A percentile compares a stretch with the other conserved stretches of the same genome.
Evolutionary conservation across 2,797 vertebrate species (phyloP).

Genomic region (Gallinago solitaria): DNA sequence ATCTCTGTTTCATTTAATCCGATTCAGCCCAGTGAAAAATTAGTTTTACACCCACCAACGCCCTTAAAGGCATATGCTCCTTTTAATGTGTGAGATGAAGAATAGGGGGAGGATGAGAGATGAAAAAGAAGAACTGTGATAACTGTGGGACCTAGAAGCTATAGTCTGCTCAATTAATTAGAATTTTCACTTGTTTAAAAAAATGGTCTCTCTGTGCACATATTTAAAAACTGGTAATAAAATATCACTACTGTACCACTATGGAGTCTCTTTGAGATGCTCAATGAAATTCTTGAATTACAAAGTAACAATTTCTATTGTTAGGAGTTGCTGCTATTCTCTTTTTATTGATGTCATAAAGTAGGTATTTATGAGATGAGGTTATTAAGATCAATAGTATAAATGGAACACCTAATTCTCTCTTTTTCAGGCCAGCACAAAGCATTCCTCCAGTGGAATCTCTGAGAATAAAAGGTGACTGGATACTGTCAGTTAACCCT

Average conservation of each 20-base stretch:
- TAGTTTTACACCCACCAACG: background rate
- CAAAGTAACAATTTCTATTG: slow-evolving; percentile 72
- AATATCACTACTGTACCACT: slow-evolving; percentile 35
- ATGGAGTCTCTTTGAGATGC: slow-evolving; percentile 50
- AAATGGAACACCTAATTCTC: slow-evolving; percentile 75
- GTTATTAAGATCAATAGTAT: slow-evolving; percentile 77
- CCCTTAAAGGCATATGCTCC: slow-evolving; percentile 44
- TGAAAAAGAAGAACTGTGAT: slow-evolving; percentile 51
- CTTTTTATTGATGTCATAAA: slow-evolving; percentile 76
- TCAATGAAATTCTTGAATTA: slow-evolving; percentile 62
- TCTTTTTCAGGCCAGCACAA: slow-evolving; percentile 68
- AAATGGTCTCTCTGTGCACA: slow-evolving; percentile 44
- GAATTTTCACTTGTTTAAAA: slow-evolving; percentile 68
- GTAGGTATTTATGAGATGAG: slow-evolving; percentile 76
- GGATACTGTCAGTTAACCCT: slow-evolving; percentile 74
- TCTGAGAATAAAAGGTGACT: slow-evolving; percentile 66
- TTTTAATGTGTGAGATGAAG: slow-evolving; percentile 40
- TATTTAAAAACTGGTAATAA: slow-evolving; percentile 59
- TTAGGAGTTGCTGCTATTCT: slow-evolving; percentile 69
- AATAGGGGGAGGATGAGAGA: slow-evolving; percentile 25
- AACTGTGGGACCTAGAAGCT: slow-evolving; percentile 56
- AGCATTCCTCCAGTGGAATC: slow-evolving; percentile 63
- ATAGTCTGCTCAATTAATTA: slow-evolving; percentile 72
- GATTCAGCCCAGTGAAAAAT: slow-evolving; percentile 18
- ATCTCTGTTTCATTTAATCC: background rate